These are phyloP conservation scores for Diaprepes abbreviatus DNA, from an alignment of 2,888 invertebrate genomes.

Conservation along the genomic window DNA sequence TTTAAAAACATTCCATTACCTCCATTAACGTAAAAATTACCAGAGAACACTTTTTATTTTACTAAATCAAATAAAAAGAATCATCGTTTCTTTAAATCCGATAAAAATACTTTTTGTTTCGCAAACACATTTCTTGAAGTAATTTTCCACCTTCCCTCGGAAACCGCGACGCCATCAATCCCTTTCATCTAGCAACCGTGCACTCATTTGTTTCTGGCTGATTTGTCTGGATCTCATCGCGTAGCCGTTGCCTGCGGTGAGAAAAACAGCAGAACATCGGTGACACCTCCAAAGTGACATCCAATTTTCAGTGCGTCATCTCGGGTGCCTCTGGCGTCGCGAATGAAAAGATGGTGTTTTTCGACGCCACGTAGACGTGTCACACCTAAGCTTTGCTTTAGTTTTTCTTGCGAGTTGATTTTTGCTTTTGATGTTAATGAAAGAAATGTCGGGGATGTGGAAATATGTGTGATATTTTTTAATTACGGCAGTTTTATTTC, in stretches of 20 bases:
- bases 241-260: conserved; percentile 60
- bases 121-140: neutral
- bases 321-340: conserved; percentile 57
- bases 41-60: no score
- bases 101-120: neutral
- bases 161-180: conserved; percentile 56
- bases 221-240: conserved; percentile 64
- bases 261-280: conserved; percentile 65
- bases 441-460: conserved; percentile 5
- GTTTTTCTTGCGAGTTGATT: conserved; percentile 30
- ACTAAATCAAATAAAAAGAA: neutral
- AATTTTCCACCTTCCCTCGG: conserved; percentile 37
- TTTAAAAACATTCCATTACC: no score
- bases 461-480: conserved; percentile 3
- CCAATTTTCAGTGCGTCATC: conserved; percentile 69
- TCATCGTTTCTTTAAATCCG: neutral
- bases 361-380: conserved; percentile 55
- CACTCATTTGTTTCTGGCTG: conserved; percentile 66
- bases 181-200: conserved; percentile 52
- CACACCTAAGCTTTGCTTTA: conserved; percentile 54
- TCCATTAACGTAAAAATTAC: no score
- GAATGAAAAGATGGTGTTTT: conserved; percentile 59
- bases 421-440: conserved; percentile 20
- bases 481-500: neutral
- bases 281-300: conserved; percentile 70